Evolutionary conservation across 2,113 vertebrate genomes (phyloP), one percentile per base, ranked within the genome.

Genomic region (Perognathus longimembris): DNA sequence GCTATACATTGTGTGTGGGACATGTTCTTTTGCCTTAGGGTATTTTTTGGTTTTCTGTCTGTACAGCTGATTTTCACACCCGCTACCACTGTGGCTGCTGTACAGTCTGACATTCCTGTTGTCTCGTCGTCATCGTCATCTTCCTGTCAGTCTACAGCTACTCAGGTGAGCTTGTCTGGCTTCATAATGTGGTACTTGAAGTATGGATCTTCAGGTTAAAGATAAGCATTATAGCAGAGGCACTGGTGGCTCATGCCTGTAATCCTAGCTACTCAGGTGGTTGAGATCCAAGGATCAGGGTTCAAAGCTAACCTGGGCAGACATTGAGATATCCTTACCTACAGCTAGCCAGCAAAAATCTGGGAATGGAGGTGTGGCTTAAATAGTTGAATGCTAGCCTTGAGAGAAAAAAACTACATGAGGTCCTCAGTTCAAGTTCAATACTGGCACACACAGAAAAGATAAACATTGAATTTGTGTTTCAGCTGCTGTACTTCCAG

Each of bases 51-150:
- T 96, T 97, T 96, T 96, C 95, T 97, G 96, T 96, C 94, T 98
- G 97, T 95, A 96, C 97, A 99, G 99, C 98, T 99, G 92, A 99
- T 99, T 98, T 98, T 99, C 83, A 99, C 99, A 96, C 99, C 99
- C 95, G 98, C 99, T 32, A 99, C 99, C 97, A 98, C 99, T 96
- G 98, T 99, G 98, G 98, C 99, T 97, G 98, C 99, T 97, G 99
- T 99, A 96, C 99, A 98, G 96, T 98, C 99, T 97, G 99, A 99
- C 98, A 98, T 99, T 97, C 99, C 99, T 95, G 98, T 98, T 97
- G 98, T 99, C 96, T 98, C 98, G 93, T 97, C 45, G 45, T 54
- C 98, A 84, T 98, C 98, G 70, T 98, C 98, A 95, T 97, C 98
- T 96, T 98, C 98, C 96, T 98, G 98, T 97, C 98, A 98, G 97